These are phyloP conservation scores for Zoanthus solanderi DNA, from an alignment of 92 coral and sea anemone species.

Conservation along the genomic window DNA sequence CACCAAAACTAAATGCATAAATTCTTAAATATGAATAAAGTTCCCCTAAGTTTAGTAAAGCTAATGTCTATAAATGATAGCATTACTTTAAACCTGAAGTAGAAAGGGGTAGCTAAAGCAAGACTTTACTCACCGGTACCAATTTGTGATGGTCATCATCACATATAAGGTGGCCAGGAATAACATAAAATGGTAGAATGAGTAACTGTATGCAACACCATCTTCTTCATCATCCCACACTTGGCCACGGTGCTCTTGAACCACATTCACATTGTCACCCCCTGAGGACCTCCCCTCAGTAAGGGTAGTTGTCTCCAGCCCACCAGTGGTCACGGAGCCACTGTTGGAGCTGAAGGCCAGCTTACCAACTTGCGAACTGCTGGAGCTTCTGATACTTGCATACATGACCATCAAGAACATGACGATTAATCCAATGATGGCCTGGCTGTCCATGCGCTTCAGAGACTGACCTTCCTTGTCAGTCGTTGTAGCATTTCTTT, in stretches of 20 bases:
- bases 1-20: no score
- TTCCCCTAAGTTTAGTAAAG: no score
- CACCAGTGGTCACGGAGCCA: constrained; percentile 29
- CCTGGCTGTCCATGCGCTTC: constrained; percentile 81
- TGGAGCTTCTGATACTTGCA: constrained; percentile 80
- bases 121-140: constrained; percentile 82
- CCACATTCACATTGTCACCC: constrained; percentile 65
- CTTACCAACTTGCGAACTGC: constrained; percentile 85
- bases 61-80: no score
- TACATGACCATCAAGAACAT: constrained; percentile 90
- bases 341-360: constrained; percentile 56
- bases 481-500: background rate
- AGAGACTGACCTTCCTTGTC: constrained; percentile 9
- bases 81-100: no score
- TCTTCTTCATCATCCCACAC: constrained; percentile 84
- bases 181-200: constrained; percentile 85
- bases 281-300: constrained; percentile 49
- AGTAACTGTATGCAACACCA: constrained; percentile 86
- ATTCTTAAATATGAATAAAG: no score
- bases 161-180: constrained; percentile 81
- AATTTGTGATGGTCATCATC: constrained; percentile 93
- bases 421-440: constrained; percentile 77
- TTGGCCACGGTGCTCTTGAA: constrained; percentile 65
- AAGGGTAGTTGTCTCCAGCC: constrained; percentile 71
- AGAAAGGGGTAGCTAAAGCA: no score